Evolutionary conservation across 2,888 invertebrate genomes (phyloP).

Genomic region (Rhingia rostrata): DNA sequence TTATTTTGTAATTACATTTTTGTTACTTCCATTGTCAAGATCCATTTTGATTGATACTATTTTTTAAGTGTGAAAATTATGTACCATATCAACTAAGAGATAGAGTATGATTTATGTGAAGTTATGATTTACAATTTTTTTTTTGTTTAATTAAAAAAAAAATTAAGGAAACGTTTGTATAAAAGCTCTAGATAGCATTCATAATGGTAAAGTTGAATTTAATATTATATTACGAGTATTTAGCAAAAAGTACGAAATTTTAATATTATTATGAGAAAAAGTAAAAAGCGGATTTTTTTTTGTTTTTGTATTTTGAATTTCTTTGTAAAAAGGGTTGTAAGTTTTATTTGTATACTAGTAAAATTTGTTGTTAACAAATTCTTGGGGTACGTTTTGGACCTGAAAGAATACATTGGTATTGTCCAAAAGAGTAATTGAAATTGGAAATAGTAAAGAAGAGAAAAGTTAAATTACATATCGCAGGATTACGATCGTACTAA

Average conservation of each 20-base stretch:
- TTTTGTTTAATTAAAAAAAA: slow-evolving; percentile 33
- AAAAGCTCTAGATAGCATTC: slow-evolving; percentile 70
- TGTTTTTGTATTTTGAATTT: slow-evolving; percentile 4
- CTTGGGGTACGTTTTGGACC: no score
- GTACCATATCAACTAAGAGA: slow-evolving; percentile 73
- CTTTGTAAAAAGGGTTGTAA: slow-evolving; percentile 40
- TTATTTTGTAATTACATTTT: slow-evolving; percentile 28
- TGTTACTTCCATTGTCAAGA: slow-evolving; percentile 40
- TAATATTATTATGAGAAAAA: slow-evolving; percentile 31
- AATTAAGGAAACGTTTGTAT: slow-evolving; percentile 2
- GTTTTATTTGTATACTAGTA: neutral
- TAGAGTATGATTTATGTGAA: slow-evolving; percentile 58
- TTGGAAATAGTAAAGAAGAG: no score
- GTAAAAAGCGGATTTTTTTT: slow-evolving; percentile 35
- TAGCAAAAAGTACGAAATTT: slow-evolving; percentile 54
- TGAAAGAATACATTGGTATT: no score
- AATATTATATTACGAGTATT: slow-evolving; percentile 35
- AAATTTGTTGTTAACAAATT: neutral
- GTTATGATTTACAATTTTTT: slow-evolving; percentile 32
- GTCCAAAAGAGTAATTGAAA: no score
- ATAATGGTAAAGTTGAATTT: slow-evolving; percentile 22
- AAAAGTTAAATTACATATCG: no score
- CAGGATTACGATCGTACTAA: no score
- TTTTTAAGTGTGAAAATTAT: slow-evolving; percentile 32
- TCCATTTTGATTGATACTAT: slow-evolving; percentile 25